Conservation (phyloP, 2,888 invertebrate genomes). For the Rhogogaster chlorosoma region DNA sequence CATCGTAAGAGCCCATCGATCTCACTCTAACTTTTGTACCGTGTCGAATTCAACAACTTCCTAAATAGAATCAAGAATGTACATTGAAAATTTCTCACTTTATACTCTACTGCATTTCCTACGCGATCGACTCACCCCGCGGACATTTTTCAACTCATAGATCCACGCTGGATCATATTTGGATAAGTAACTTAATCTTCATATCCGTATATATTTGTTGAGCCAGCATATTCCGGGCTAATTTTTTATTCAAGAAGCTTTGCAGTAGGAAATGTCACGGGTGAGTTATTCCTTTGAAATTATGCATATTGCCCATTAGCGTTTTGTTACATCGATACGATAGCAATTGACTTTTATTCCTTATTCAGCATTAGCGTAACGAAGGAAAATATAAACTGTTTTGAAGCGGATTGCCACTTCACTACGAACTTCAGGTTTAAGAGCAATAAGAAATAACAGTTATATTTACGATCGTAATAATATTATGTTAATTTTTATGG, state of each 20-base stretch:
- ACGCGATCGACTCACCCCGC: background rate
- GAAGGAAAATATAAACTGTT: background rate
- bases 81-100: background rate
- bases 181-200: background rate
- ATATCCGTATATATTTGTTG: background rate
- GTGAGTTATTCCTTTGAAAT: background rate
- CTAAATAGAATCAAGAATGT: background rate
- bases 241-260: background rate
- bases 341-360: background rate
- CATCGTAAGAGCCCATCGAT: background rate
- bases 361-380: background rate
- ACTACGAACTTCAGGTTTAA: conserved; percentile 11
- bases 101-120: background rate
- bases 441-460: conserved; percentile 27
- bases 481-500: conserved; percentile 38
- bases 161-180: background rate
- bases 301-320: background rate
- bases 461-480: conserved; percentile 37
- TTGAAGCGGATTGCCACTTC: conserved; percentile 27
- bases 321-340: background rate
- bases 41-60: background rate
- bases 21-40: background rate
- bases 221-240: background rate
- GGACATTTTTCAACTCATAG: background rate
- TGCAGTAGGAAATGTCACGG: background rate